phyloP scores from a whole-genome alignment of 92 coral and sea anemone genomes.

The Ricordea florida region DNA sequence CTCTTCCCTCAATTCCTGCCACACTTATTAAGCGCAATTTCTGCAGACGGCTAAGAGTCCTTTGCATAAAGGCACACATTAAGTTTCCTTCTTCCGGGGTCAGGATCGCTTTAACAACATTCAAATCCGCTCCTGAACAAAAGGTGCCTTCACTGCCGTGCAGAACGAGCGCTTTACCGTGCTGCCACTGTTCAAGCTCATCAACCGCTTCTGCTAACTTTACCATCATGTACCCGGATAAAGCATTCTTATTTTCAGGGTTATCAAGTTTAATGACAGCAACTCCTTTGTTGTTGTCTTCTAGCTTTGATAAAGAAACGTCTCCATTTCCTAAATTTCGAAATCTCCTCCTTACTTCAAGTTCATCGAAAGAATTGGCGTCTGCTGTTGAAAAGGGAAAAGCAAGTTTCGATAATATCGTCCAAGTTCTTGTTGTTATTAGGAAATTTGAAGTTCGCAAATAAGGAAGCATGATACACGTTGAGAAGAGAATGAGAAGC shows the following conservation, averaged over 20 bases:
- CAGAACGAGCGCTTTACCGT: constrained; percentile 81
- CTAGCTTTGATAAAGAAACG: constrained; percentile 43
- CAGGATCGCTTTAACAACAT: constrained; percentile 72
- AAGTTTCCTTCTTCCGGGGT: constrained; percentile 82
- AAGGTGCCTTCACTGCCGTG: constrained; percentile 78
- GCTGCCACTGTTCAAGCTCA: constrained; percentile 80
- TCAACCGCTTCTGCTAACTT: constrained; percentile 85
- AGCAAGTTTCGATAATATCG: background rate
- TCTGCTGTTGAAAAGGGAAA: background rate
- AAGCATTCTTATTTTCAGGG: constrained; percentile 76
- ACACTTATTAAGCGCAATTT: constrained; percentile 78
- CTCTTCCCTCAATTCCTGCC: constrained; percentile 89
- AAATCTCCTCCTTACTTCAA: constrained; percentile 45
- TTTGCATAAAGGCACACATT: constrained; percentile 95
- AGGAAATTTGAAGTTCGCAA: no score
- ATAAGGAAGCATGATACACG: background rate
- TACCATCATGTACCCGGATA: constrained; percentile 95
- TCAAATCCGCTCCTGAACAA: constrained; percentile 93
- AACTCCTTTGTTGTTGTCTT: constrained; percentile 37
- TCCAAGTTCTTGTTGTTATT: background rate
- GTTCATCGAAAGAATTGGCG: constrained; percentile 53
- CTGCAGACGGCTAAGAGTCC: constrained; percentile 73
- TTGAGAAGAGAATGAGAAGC: no score
- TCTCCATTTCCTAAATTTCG: constrained; percentile 64
- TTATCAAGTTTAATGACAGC: constrained; percentile 73